These are phyloP conservation scores for Saxicola maurus DNA, from an alignment of 2,797 vertebrate species.

Conservation along the genomic window DNA sequence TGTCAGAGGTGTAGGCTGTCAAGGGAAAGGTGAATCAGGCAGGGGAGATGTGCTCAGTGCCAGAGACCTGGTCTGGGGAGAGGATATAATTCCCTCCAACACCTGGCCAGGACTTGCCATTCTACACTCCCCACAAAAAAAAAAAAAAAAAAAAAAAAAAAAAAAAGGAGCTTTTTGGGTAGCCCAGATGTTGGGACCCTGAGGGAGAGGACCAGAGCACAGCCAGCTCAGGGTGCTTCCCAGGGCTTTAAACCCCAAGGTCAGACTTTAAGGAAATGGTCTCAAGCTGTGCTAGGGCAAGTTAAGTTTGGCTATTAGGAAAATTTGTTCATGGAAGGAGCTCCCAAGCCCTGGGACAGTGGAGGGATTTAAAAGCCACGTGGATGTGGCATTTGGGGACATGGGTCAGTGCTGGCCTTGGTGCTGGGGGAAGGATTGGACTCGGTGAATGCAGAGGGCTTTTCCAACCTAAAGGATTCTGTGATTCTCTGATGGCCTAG, in stretches of 20 bases:
- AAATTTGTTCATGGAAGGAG: background rate
- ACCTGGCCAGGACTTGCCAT: background rate
- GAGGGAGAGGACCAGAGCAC: rapidly evolving
- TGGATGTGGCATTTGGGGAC: background rate
- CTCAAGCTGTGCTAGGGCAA: background rate
- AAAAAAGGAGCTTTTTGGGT: rapidly evolving
- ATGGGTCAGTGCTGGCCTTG: rapidly evolving
- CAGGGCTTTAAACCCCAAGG: background rate
- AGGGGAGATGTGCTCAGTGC: background rate
- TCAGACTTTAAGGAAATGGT: background rate
- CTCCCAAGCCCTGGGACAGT: background rate
- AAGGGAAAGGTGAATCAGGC: background rate
- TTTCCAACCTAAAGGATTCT: background rate
- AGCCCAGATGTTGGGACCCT: background rate
- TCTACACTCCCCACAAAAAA: no score
- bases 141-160: no score
- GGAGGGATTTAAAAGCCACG: rapidly evolving
- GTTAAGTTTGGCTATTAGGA: background rate
- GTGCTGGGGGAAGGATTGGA: background rate
- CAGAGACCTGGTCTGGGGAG: rapidly evolving
- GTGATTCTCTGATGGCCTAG: no score
- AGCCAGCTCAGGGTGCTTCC: background rate
- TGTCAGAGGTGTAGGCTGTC: background rate
- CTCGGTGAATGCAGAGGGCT: rapidly evolving
- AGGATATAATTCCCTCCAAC: rapidly evolving